A percentile compares a stretch with the other conserved stretches of the same genome.
Evolutionary conservation across 1,140 invertebrate genomes (phyloP).

Genomic region (Rhagoletis zephyria): DNA sequence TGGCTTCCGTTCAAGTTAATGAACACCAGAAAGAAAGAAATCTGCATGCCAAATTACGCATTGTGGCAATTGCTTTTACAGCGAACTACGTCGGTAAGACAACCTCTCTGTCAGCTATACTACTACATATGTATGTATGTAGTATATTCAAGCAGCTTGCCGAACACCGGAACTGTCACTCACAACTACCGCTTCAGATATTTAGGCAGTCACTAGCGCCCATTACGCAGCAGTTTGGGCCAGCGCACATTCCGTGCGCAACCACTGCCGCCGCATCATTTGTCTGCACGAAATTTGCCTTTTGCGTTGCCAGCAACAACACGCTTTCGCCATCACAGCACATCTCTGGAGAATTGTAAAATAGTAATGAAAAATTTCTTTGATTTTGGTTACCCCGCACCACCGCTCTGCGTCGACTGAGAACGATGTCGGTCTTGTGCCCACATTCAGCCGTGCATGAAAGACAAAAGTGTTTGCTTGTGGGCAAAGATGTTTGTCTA

Average conservation of each 20-base stretch:
- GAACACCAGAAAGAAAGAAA: not conserved
- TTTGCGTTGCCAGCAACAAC: constrained; percentile 17
- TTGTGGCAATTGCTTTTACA: constrained; percentile 24
- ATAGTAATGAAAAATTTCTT: constrained; percentile 52
- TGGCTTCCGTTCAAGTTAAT: not conserved
- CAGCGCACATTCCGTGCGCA: not conserved
- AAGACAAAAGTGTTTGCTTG: constrained; percentile 27
- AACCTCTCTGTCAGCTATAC: not conserved
- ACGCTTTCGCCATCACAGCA: constrained; percentile 44
- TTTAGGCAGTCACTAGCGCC: constrained; percentile 17
- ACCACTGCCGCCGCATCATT: constrained; percentile 12
- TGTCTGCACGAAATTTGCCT: constrained; percentile 6
- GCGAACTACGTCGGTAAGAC: not conserved
- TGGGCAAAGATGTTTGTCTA: constrained; percentile 43
- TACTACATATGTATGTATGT: too few relatives aligned
- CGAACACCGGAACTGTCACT: constrained; percentile 14
- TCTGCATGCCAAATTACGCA: constrained; percentile 41
- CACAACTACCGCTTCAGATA: constrained; percentile 20
- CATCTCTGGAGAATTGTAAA: constrained; percentile 49
- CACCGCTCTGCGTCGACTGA: not conserved
- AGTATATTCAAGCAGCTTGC: not conserved
- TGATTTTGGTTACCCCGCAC: constrained; percentile 31
- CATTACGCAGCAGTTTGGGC: not conserved
- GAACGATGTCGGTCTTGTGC: not conserved
- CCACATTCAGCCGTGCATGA: constrained; percentile 30